A percentile compares a stretch with the other conserved stretches of the same genome.
Evolutionary conservation across 2,113 vertebrate species (phyloP).

Genomic region (Motacilla tschutschensis): DNA sequence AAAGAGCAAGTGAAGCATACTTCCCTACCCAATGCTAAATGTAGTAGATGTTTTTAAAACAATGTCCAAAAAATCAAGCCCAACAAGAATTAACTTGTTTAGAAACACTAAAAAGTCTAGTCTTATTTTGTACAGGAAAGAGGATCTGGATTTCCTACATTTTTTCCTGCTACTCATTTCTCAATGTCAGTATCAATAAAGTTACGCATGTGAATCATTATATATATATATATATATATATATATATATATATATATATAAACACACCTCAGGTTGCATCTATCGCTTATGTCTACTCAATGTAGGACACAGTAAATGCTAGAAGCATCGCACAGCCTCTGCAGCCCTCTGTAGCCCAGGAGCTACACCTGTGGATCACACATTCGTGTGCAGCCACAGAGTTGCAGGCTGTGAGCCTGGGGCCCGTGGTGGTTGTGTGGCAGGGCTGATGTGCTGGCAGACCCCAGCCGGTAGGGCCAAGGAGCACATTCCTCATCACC

Average conservation of each 20-base stretch:
- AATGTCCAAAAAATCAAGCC: not conserved
- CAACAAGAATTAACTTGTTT: not conserved
- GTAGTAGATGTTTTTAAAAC: not conserved
- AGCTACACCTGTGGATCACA: not conserved
- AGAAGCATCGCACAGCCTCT: not conserved
- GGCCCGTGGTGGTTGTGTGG: not conserved
- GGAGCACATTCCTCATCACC: not conserved
- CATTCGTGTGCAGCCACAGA: not conserved
- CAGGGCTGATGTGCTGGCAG: accelerated
- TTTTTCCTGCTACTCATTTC: not conserved
- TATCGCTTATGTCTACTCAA: not conserved
- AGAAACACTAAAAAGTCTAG: not conserved
- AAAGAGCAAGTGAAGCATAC: not conserved
- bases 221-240: not conserved
- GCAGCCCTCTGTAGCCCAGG: not conserved
- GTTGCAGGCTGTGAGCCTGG: not conserved
- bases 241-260: not conserved
- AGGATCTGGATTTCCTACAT: not conserved
- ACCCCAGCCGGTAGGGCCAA: accelerated
- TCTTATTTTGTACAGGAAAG: not conserved
- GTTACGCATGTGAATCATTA: not conserved
- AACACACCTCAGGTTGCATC: not conserved
- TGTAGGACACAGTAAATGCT: not conserved
- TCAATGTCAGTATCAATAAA: not conserved
- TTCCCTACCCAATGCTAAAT: not conserved